Evolutionary conservation across 2,113 vertebrate genomes (phyloP), one percentile per base, ranked within the genome.

Genomic region (Pongo pygmaeus): DNA sequence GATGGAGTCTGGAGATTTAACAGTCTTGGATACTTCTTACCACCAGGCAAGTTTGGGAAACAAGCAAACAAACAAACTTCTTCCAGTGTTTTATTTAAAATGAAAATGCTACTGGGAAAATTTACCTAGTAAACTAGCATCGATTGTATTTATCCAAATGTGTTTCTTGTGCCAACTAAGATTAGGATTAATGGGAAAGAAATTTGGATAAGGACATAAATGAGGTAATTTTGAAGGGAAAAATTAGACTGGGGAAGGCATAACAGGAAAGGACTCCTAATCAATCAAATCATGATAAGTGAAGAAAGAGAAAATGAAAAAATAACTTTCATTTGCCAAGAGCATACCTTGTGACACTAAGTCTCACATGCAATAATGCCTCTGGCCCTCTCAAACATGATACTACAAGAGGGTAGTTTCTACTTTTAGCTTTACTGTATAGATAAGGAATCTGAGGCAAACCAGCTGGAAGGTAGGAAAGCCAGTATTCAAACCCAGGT

Each of bases 21-120:
- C 9, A 77, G 17, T 17, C 12, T 64, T 85, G 14, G 35, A 5
- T 72, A 25, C 75, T 81, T 86, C 67, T 89, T 81, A 38, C 4
- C 20, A 74, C 78, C 35, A 50, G 20, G 12, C 4, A 84, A 78
- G 38, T 87, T 78, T 84, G 40, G 59, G 27, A 83, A 86, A 94
- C 38, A 61, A 61, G 4, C 3, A 27, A 25, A 61, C 9, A 27
- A 64, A 84, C 55, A 69, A 48, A 16, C 30, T 87, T 97, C 43
- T 59, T 95, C 46, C 27, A 69, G 61, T 75, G 43, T 57, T 93
- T 95, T 32, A 40, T 89, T 57, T 79, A 40, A 95, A 90, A 78
- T n/a, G 13, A 9, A 94, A 95, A 89, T 78, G 3, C 38, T 40
- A 59, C 32, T 46, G 17, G 23, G 35, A 70, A 55, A 43, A 59